Evolutionary conservation across 2,797 vertebrate genomes (phyloP), one percentile per base, ranked within the genome.

Genomic region (Poecile montanus): DNA sequence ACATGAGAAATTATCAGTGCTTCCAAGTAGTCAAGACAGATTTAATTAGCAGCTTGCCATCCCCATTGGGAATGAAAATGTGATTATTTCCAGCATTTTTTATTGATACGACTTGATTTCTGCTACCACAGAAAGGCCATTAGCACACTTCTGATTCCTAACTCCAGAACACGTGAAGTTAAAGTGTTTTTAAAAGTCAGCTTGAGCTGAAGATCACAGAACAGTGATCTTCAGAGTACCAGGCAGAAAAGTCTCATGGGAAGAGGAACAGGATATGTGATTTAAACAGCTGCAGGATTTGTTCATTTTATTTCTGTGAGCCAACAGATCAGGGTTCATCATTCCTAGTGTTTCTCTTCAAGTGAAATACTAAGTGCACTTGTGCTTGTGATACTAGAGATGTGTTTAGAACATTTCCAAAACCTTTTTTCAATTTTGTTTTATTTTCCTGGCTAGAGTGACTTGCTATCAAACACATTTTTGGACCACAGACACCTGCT

Each of bases 11-110:
- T 83, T 70, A 76, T 76, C 84, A 74, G 53, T 82, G 71, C 53
- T 91, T 83, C 63, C 38, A 74, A 60, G 34, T 7, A 82, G 75
- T 72, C 58, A 75, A 63, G 85, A 40, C 53, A 86, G 62, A 88
- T 90, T 84, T 93, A 88, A 93, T 96, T 91, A 94, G 63, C 56
- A 70, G 66, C 51, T 93, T 88, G 26, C 62, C 34, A 62, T 84
- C 70, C 40, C n/a, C 70, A 11, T 6, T 44, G 44, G 82, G 82
- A 95, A 78, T 36, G 53, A 32, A 92, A 72, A 75, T 48, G 27
- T 62, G 36, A 86, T 92, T 80, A 57, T 91, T 91, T 91, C 70
- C 42, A 63, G 56, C 22, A 47, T 70, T 92, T 93, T 40, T 68
- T 53, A 85, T 15, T 23, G 22, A 30, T 78, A 42, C 17, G 50